Base-by-base conservation (phyloP, 1,140 invertebrate genomes). In the Pissodes strobi region DNA sequence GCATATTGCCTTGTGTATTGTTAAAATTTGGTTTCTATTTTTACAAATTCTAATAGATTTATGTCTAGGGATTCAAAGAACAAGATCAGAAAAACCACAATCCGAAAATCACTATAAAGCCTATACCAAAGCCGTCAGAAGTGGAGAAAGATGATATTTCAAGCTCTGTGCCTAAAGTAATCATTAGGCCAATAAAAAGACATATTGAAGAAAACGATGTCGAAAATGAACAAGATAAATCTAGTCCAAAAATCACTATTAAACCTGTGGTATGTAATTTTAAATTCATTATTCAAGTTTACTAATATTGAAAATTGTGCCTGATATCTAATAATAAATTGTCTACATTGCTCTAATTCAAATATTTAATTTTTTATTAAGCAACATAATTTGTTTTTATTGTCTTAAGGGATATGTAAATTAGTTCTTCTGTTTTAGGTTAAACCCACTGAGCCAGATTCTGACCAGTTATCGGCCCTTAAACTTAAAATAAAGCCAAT, bases 221-320 rank as follows among this genome's bases (percentile, higher is more conserved):
- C 9, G 59, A 64, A 15, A 64, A 66, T 15, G 64, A 62, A 19
- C 30, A 63, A 23, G 55, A 69, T 25, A 38, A 43, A 9, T 66
- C 56, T 23, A 78, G 69, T 66, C 77, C 77, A 1, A 77, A 72
- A 63, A 72, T 78, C 23, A 78, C 72, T 8, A 78, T 78, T 37
- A 77, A 77, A 45, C 72, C 77, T 0, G 62, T 77, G 23, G 51
- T 74, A 51, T 22, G 45, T 60, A 4, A 39, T 5, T 39, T 39
- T 39, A n/a, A n/a, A n/a, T n/a, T n/a, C n/a, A n/a, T n/a, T n/a
- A n/a, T n/a, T n/a, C n/a, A n/a, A n/a, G n/a, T n/a, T n/a, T n/a
- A n/a, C n/a, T n/a, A n/a, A n/a, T n/a, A n/a, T n/a, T n/a, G n/a
- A n/a, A n/a, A n/a, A n/a, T n/a, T n/a, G n/a, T n/a, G n/a, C n/a